Evolutionary conservation across 2,888 invertebrate species (phyloP).

Genomic region (Capitulum mitella): DNA sequence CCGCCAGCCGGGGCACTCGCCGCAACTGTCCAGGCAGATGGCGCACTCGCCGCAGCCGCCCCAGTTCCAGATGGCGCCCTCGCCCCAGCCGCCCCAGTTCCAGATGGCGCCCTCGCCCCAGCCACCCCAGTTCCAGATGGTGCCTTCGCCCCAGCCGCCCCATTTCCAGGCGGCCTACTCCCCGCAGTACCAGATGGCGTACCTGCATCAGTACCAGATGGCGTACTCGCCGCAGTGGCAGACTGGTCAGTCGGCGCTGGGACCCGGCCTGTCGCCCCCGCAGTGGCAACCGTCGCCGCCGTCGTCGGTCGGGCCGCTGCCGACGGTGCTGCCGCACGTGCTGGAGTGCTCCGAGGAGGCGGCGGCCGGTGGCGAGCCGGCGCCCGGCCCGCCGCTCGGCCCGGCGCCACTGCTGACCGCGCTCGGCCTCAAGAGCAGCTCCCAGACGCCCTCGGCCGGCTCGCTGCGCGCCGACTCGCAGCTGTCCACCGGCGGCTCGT

Average conservation of each 20-base stretch:
- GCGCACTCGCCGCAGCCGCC: background rate
- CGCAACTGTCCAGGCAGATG: background rate
- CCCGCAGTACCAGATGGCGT: background rate
- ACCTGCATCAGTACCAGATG: background rate
- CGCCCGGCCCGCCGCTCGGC: background rate
- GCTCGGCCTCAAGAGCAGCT: slow-evolving; percentile 26
- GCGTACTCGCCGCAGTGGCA: background rate
- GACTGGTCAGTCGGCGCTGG: background rate
- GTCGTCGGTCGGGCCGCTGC: background rate
- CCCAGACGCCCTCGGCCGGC: background rate
- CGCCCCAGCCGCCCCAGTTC: background rate
- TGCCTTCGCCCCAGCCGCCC: background rate
- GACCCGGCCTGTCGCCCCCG: background rate
- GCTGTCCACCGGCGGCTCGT: slow-evolving; percentile 2
- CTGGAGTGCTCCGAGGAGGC: background rate
- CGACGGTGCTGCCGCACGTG: slow-evolving; percentile 5
- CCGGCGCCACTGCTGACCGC: slow-evolving; percentile 29
- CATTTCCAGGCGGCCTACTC: background rate
- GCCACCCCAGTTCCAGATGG: background rate
- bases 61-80: background rate
- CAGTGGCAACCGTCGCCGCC: background rate
- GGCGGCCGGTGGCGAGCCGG: background rate
- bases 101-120: slow-evolving; percentile 1
- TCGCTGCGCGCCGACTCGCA: background rate
- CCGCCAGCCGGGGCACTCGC: background rate